These are phyloP conservation scores for Trachymyrmex cornetzi DNA, from an alignment of 1,140 invertebrate genomes.

Conservation along the genomic window DNA sequence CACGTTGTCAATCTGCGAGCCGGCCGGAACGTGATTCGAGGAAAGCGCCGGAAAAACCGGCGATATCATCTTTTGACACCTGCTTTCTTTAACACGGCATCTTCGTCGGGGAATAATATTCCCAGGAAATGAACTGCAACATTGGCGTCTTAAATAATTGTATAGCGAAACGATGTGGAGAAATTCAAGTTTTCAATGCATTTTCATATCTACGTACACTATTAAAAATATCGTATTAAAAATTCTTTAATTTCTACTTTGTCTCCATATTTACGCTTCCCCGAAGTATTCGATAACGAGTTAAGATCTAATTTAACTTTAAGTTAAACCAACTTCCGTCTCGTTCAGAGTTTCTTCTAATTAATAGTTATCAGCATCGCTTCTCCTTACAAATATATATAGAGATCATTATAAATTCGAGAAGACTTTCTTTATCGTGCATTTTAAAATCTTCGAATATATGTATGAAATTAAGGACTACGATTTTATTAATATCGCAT, in stretches of 20 bases:
- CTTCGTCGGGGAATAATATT: not conserved
- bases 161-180: not conserved
- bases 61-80: conserved; percentile 28
- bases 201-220: not conserved
- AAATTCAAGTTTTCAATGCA: not conserved
- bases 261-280: no score
- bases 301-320: conserved; percentile 25
- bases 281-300: no score
- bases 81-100: not conserved
- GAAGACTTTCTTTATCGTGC: not conserved
- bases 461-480: not conserved
- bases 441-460: not conserved
- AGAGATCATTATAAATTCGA: not conserved
- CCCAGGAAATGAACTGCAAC: not conserved
- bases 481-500: no score
- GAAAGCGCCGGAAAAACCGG: not conserved
- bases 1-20: conserved; percentile 35
- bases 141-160: not conserved
- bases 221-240: not conserved
- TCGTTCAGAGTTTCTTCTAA: conserved; percentile 1
- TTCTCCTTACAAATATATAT: not conserved
- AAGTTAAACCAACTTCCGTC: not conserved
- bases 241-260: no score
- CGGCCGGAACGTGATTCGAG: not conserved
- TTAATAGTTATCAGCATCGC: not conserved